These are phyloP conservation scores for Psittacus erithacus DNA, from an alignment of 2,113 vertebrate genomes.

Conservation along the genomic window DNA sequence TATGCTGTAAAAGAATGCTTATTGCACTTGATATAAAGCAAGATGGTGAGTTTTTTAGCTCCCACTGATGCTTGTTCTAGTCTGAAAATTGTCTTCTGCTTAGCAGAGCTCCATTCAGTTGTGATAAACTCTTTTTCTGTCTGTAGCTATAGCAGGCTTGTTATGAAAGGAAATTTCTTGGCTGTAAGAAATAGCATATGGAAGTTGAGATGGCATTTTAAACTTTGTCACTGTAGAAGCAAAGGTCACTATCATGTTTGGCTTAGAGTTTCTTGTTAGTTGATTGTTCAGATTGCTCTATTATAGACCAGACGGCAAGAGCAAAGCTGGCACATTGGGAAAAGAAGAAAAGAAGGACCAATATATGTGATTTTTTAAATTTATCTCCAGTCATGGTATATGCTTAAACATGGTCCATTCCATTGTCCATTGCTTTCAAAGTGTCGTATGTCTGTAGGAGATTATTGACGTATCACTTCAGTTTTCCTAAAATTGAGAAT, in stretches of 20 bases:
- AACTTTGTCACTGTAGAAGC: conserved; percentile 11
- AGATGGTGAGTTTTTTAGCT: neutral
- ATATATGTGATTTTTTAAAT: neutral
- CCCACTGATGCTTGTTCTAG: neutral
- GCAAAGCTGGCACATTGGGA: neutral
- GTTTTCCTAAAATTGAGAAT: neutral
- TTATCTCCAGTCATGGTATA: neutral
- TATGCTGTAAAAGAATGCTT: neutral
- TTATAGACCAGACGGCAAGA: neutral
- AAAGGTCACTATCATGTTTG: neutral
- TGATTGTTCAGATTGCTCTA: neutral
- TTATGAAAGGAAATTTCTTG: conserved; percentile 5
- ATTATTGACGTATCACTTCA: neutral
- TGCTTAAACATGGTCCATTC: neutral
- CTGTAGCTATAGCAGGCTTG: neutral
- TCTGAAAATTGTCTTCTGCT: neutral
- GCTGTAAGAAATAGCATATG: neutral
- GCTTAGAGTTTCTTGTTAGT: neutral
- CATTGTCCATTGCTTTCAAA: neutral
- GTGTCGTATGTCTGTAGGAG: neutral
- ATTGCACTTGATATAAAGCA: neutral
- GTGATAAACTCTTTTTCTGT: neutral
- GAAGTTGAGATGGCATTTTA: conserved; percentile 21
- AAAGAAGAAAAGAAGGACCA: neutral
- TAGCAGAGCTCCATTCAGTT: neutral